A percentile compares a stretch with the other conserved stretches of the same genome.
These are phyloP conservation scores for Riparia riparia DNA, from an alignment of 2,113 vertebrate genomes.

Conservation along the genomic window DNA sequence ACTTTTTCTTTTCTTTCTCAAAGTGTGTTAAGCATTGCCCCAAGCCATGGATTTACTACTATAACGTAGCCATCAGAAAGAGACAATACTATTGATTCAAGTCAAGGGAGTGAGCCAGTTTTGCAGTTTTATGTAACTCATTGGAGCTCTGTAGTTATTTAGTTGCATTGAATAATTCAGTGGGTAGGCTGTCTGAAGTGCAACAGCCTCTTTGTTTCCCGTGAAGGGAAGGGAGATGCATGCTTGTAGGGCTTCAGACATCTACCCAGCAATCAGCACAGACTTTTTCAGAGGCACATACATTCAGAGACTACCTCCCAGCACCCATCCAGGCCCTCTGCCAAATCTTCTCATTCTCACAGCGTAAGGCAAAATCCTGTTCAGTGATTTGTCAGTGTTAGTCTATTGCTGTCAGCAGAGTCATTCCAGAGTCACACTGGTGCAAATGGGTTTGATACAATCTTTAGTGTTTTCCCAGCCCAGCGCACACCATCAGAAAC, in stretches of 20 bases:
- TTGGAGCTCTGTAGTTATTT: background rate
- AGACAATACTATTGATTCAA: background rate
- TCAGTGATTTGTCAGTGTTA: background rate
- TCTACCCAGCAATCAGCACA: background rate
- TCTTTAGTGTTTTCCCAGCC: background rate
- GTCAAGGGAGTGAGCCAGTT: background rate
- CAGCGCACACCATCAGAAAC: background rate
- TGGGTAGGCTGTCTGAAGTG: background rate
- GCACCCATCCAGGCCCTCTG: background rate
- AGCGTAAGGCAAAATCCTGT: background rate
- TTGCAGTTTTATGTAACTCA: background rate
- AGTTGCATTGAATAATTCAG: conserved; percentile 58
- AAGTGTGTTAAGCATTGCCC: background rate
- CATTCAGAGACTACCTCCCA: background rate
- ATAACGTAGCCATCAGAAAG: background rate
- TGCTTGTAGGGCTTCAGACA: background rate
- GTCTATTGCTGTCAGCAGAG: background rate
- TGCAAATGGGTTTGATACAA: background rate
- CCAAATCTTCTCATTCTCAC: background rate
- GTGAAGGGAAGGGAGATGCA: background rate
- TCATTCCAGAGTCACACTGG: background rate
- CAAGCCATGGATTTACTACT: background rate
- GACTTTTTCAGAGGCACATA: background rate
- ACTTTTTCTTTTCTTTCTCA: background rate
- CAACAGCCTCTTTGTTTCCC: conserved; percentile 11